Base-by-base conservation (phyloP, 2,113 vertebrate species). In the Corvus cornix region DNA sequence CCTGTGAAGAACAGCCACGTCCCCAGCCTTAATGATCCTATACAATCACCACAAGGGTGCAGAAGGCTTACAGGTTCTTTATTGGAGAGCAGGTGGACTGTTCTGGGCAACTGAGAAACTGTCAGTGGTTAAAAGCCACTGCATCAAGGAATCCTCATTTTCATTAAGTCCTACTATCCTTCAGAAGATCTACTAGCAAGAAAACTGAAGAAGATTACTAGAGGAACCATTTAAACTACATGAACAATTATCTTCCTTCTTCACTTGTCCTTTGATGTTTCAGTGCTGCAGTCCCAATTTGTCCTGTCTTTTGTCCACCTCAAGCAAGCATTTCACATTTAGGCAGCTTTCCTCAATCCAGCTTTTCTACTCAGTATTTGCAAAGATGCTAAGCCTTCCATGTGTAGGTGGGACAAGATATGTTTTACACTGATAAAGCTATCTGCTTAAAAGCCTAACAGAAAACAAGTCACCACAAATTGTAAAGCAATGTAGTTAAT, bases 401-500 rank as follows among this genome's bases (percentile, higher is more conserved):
- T 8, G 27, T 11, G 39, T 23, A n/a, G 48, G 35, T 55, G 35
- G 53, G 35, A 79, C 53, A 90, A 90, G 37, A 13, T 46, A 72
- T 24, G 31, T 35, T 88, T 74, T 58, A 80, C 39, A 43, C 18
- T 33, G 70, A 76, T 85, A 82, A 91, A 95, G 16, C 41, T 87
- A 94, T 66, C 88, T 88, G 63, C 72, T 73, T 93, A 85, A 90
- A 95, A 90, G 46, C 66, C 86, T 86, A 85, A 74, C 55, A 67
- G 75, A 90, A 63, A 90, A 90, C 26, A 7, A 90, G 58, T 44
- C 83, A 84, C 35, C 64, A 84, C 51, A 66, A 90, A 92, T 13
- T 48, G 60, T 92, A 84, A 87, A 89, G 80, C 60, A 44, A 90
- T 16, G 59, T 9, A 59, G 33, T 87, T 96, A 95, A 95, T 88